Conservation (phyloP, 2,888 invertebrate genomes). For the Agriopis marginaria region DNA sequence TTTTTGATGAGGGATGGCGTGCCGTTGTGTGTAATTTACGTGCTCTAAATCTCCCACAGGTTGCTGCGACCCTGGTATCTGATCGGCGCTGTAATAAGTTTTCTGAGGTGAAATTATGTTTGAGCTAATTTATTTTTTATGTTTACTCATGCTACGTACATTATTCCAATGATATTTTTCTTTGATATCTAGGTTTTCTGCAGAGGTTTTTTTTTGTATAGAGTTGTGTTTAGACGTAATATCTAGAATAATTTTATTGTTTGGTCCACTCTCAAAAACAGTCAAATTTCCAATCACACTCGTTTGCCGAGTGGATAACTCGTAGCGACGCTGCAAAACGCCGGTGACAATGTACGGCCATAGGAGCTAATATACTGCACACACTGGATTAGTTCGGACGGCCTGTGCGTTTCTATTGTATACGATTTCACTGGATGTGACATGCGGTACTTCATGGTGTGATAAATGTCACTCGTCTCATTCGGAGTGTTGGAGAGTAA, state of each 20-base stretch:
- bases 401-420: slow-evolving; percentile 1
- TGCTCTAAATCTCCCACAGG: slow-evolving; percentile 57
- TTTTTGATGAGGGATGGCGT: slow-evolving; percentile 67
- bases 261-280: not conserved
- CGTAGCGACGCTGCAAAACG: slow-evolving; percentile 44
- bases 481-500: not conserved
- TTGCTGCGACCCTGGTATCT: slow-evolving; percentile 60
- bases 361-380: slow-evolving; percentile 39
- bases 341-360: slow-evolving; percentile 52
- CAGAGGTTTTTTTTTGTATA: not conserved
- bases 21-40: slow-evolving; percentile 66
- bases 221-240: not conserved
- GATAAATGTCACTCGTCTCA: not conserved
- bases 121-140: slow-evolving; percentile 30
- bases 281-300: slow-evolving; percentile 48
- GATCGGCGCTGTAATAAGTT: slow-evolving; percentile 53
- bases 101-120: slow-evolving; percentile 38
- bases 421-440: slow-evolving; percentile 2
- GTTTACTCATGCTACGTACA: not conserved
- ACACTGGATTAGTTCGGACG: slow-evolving; percentile 44
- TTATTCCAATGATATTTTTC: not conserved
- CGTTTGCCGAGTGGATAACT: slow-evolving; percentile 44
- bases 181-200: not conserved
- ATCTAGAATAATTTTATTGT: not conserved
- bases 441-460: not conserved